phyloP scores from a whole-genome alignment of 2,113 vertebrate genomes.

The Tachysurus vachellii region DNA sequence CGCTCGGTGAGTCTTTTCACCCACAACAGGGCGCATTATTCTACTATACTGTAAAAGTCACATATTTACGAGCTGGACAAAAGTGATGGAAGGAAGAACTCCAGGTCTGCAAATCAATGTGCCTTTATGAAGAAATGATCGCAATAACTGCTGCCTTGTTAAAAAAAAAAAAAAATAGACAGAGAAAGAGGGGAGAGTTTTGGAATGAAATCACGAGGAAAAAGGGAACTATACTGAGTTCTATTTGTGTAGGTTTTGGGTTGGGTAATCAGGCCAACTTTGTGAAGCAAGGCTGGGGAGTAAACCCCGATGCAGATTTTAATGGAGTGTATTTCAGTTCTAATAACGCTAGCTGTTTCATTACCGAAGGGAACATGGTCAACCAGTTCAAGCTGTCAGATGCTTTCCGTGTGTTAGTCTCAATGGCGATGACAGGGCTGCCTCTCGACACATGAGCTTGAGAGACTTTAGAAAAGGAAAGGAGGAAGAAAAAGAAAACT shows the following conservation, averaged over 20 bases:
- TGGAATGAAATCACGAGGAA: constrained; percentile 16
- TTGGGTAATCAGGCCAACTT: not conserved
- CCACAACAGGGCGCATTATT: constrained; percentile 46
- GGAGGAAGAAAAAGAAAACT: not conserved
- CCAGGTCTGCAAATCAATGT: constrained; percentile 46
- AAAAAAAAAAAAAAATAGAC: constrained; percentile 1
- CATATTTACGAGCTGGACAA: constrained; percentile 47
- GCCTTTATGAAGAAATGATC: constrained; percentile 50
- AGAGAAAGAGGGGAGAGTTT: not conserved
- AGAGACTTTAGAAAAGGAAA: constrained; percentile 7
- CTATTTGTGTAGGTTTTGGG: constrained; percentile 23
- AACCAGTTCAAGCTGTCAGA: constrained; percentile 29
- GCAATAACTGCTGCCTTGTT: constrained; percentile 44
- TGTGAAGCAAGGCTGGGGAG: not conserved
- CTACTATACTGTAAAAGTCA: constrained; percentile 37
- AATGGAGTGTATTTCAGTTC: constrained; percentile 34
- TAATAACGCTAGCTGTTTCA: constrained; percentile 43
- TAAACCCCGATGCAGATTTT: constrained; percentile 25
- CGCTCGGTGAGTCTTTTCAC: not conserved
- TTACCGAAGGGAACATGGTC: constrained; percentile 33
- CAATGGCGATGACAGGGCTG: constrained; percentile 15
- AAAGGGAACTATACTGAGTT: not conserved
- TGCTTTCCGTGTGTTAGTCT: not conserved
- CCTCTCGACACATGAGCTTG: not conserved
- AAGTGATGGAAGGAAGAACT: constrained; percentile 25